Base-by-base conservation (phyloP, 2,113 vertebrate species). In the Odocoileus hemionus region DNA sequence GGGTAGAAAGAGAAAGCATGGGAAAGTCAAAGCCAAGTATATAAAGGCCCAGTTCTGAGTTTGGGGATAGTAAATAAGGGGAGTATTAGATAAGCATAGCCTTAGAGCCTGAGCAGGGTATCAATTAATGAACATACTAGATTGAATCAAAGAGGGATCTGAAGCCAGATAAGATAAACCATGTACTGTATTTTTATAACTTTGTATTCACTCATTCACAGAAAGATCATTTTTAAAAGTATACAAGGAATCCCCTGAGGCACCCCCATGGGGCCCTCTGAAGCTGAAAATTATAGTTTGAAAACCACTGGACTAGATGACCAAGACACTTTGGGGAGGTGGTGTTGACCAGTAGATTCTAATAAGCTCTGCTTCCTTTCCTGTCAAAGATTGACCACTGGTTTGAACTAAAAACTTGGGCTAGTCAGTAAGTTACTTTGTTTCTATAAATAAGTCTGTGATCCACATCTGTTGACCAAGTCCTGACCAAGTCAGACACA, bases 141-240 rank as follows among this genome's bases (percentile, higher is more conserved):
- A 57, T 57, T 86, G 19, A 95, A 87, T 95, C 12, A 95, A 97
- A 95, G n/a, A 50, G 28, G 7, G 9, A 86, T 95, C 50, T 84
- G 57, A 96, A 92, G 15, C 1, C 33, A 92, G 23, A 43, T 30
- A 83, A 84, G 3, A 33, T 43, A 92, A 89, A 3, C 28, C 5
- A 47, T 47, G 36, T 45, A 50, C 7, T 39, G 2, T 47, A 58
- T 61, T 91, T 93, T 88, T 50, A n/a, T 91, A 95, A 70, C 21
- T 95, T 89, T 89, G 12, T 28, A 88, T 88, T 82, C 26, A 78
- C 87, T 78, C 14, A 45, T 74, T 95, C 26, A 61, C 45, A 91
- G 23, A 7, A 93, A 91, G 47, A 82, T 6, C 7, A 60, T 78
- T 91, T 86, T 86, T 14, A 28, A 86, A 95, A 58, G 10, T 17